Conservation (phyloP, 2,113 vertebrate species). For the Engraulis encrasicolus region DNA sequence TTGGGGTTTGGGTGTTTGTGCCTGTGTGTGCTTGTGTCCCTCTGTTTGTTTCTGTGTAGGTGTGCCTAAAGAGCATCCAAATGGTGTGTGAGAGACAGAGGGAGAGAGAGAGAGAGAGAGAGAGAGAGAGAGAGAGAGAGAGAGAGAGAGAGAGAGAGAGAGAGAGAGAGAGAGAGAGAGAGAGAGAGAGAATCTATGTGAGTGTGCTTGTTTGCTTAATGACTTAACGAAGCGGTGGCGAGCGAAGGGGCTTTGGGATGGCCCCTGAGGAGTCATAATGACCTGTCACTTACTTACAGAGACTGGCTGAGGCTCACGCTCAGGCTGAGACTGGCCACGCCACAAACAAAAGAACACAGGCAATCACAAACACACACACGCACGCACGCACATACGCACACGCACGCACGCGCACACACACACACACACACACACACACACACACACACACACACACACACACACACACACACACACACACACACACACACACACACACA, state of each 20-base stretch:
- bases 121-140: too few relatives aligned
- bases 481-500: neutral
- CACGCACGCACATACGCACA: neutral
- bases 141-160: too few relatives aligned
- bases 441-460: conserved; percentile 22
- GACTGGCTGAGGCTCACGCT: conserved; percentile 42
- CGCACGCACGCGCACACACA: neutral
- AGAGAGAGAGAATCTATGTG: conserved; percentile 52
- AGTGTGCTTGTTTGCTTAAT: conserved; percentile 63
- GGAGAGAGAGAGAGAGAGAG: too few relatives aligned
- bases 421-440: conserved; percentile 12
- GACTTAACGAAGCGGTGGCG: conserved; percentile 62
- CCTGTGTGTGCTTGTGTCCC: too few relatives aligned
- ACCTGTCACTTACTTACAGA: conserved; percentile 52
- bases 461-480: neutral
- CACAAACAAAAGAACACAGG: conserved; percentile 31
- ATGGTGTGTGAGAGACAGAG: too few relatives aligned
- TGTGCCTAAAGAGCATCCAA: too few relatives aligned
- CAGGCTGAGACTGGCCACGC: conserved; percentile 36
- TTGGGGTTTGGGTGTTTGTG: too few relatives aligned
- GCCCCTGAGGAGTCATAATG: conserved; percentile 53
- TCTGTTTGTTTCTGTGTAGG: too few relatives aligned
- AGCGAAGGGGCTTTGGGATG: conserved; percentile 45
- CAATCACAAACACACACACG: conserved; percentile 27
- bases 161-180: conserved; percentile 52